Evolutionary conservation across 2,888 invertebrate genomes (phyloP), one percentile per base, ranked within the genome.

Genomic region (Pantelozetes paolii): DNA sequence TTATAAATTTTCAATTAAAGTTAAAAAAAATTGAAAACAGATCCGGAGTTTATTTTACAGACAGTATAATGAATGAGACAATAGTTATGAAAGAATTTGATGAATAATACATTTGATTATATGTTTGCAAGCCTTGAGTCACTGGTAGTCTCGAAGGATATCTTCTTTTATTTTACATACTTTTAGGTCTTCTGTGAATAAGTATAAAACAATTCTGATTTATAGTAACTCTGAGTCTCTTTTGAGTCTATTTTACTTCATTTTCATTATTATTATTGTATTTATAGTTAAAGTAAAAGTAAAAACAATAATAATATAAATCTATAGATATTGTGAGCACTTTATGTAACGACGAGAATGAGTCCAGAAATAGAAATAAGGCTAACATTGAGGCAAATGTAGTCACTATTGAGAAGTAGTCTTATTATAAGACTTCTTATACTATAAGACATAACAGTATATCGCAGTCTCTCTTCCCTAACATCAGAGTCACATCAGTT

Each of bases 61-160:
- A 23, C 20, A 28, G 23, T 59, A 28, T 9, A 59, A 50, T 20
- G 50, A 6, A 6, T 50, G 50, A 50, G 50, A 50, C 50, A 50
- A 50, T 50, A 8, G 20, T 18, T 20, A 20, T 13, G 20, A n/a
- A 50, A 45, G 13, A n/a, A 50, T 20, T 6, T 6, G 32, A 26
- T 59, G 59, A 59, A 59, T 59, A 59, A 59, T 59, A 30, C 59
- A 59, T 59, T 59, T 59, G 59, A 59, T 32, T 59, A 20, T 20
- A 50, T 18, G 20, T 20, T 45, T 45, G 20, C n/a, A 20, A 50
- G 2, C 20, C 50, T 20, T 50, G 50, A 50, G 50, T 50, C 50
- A 50, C 6, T 3, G 18, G 20, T 50, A 8, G 2, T 50, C 6
- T 50, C n/a, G 50, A 50, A 50, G 50, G 50, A 50, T 18, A 50